Evolutionary conservation across 1,140 invertebrate species (phyloP).

Genomic region (Pentalonia nigronervosa): DNA sequence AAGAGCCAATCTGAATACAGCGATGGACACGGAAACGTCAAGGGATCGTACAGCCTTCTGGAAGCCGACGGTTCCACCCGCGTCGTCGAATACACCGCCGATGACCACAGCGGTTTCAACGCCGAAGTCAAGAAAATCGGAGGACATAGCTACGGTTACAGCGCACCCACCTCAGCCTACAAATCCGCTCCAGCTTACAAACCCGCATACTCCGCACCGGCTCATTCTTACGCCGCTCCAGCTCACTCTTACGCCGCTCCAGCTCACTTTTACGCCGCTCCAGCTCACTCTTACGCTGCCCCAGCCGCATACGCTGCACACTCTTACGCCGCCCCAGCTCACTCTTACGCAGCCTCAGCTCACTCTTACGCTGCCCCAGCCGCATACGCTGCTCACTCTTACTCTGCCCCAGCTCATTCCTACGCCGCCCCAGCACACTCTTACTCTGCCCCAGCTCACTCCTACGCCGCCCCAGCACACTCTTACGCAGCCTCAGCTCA

Average conservation of each 20-base stretch:
- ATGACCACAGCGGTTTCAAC: constrained; percentile 62
- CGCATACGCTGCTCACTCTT: constrained; percentile 11
- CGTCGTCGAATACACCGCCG: constrained; percentile 62
- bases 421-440: constrained; percentile 59
- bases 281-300: constrained; percentile 33
- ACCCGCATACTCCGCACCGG: constrained; percentile 24
- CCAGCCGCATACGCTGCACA: constrained; percentile 59
- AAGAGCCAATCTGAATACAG: constrained; percentile 61
- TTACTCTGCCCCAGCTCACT: constrained; percentile 59
- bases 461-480: constrained; percentile 32
- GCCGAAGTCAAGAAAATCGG: constrained; percentile 59
- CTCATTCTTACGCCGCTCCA: constrained; percentile 19
- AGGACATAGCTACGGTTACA: neutral
- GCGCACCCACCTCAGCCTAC: neutral
- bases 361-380: neutral
- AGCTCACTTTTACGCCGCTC: neutral
- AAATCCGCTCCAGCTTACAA: constrained; percentile 23
- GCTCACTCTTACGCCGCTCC: neutral
- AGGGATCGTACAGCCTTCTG: constrained; percentile 55
- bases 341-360: neutral
- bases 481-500: constrained; percentile 59
- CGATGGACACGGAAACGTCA: constrained; percentile 61
- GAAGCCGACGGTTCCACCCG: constrained; percentile 66
- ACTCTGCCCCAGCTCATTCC: constrained; percentile 59
- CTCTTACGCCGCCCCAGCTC: constrained; percentile 57